Base-by-base conservation (phyloP, 1,140 invertebrate genomes). In the Zaprionus vittiger region DNA sequence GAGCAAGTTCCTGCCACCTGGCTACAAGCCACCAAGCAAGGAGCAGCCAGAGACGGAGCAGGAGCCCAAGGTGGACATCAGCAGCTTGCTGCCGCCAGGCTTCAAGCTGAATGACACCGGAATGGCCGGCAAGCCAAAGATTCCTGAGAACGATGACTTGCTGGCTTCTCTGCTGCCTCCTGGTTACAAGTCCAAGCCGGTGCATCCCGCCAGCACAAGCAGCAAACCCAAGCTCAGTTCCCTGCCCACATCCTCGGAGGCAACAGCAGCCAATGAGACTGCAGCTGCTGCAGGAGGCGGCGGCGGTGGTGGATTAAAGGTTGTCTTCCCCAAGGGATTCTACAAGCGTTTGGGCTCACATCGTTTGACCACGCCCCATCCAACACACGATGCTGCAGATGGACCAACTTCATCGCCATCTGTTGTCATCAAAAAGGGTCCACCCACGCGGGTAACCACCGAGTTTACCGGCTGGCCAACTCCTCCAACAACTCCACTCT, bases 391-490 rank as follows among this genome's bases (percentile, higher is more conserved):
- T 0, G 67, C 38, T 17, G 64, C 93, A 41, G 64, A 92, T 75
- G 84, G 57, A 9, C 80, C 47, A 93, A 14, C 72, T 41, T 90
- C 86, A 47, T 92, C 93, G 1, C 94, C 95, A 1, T 93, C 94
- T 0, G 95, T 96, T 5, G 94, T 95, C 41, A 97, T 97, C 77
- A 95, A 96, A 63, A 97, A 96, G 92, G 97, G 96, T 73, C 97
- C 96, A 94, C 97, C 97, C 1, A 95, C 94, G 11, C 97, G 97
- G 93, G 95, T 96, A 55, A 97, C 96, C 15, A 98, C 97, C 2
- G 96, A 97, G 91, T 98, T 98, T 82, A 97, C 97, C 11, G 97
- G 97, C 17, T 98, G 97, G 97, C 96, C 97, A 12, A 96, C 97
- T 6, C 95, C 96, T 5, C 96, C 96, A 1, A 97, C 97, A 0